A percentile compares a stretch with the other conserved stretches of the same genome.
phyloP scores from a whole-genome alignment of 2,113 vertebrate species.

The Pseudopipra pipra region DNA sequence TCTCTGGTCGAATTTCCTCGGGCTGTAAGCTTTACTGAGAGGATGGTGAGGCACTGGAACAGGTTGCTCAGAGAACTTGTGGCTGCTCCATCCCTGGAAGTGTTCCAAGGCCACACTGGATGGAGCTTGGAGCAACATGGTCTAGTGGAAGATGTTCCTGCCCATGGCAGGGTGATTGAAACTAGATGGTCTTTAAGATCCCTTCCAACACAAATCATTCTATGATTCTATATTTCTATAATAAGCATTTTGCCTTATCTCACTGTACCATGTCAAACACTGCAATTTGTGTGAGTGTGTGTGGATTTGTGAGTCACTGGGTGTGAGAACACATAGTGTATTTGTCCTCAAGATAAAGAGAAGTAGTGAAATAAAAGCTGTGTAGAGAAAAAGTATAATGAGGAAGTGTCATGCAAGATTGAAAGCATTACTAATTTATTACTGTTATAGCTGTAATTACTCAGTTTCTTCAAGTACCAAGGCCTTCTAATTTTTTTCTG shows the following conservation, averaged over 20 bases:
- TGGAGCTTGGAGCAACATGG: not conserved
- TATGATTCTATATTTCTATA: not conserved
- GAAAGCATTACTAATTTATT: slow-evolving; percentile 34
- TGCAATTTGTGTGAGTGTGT: not conserved
- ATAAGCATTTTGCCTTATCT: not conserved
- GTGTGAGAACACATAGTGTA: not conserved
- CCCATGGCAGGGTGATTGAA: fast-evolving
- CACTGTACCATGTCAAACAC: not conserved
- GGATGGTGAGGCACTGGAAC: not conserved
- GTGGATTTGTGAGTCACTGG: not conserved
- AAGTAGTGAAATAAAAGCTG: not conserved
- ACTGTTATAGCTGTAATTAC: slow-evolving; percentile 12
- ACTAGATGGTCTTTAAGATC: not conserved
- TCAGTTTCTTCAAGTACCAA: not conserved
- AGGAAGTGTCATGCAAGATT: not conserved
- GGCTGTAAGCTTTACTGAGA: not conserved
- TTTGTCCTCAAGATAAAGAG: not conserved
- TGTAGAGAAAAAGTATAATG: not conserved
- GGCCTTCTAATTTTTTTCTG: slow-evolving; percentile 33
- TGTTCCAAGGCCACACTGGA: fast-evolving
- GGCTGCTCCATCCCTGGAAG: not conserved
- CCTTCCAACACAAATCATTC: not conserved
- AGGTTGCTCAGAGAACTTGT: not conserved
- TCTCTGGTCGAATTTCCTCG: not conserved
- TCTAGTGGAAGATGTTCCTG: not conserved